Conservation (phyloP, 2,888 invertebrate species). For the Camptogramma bilineatum region DNA sequence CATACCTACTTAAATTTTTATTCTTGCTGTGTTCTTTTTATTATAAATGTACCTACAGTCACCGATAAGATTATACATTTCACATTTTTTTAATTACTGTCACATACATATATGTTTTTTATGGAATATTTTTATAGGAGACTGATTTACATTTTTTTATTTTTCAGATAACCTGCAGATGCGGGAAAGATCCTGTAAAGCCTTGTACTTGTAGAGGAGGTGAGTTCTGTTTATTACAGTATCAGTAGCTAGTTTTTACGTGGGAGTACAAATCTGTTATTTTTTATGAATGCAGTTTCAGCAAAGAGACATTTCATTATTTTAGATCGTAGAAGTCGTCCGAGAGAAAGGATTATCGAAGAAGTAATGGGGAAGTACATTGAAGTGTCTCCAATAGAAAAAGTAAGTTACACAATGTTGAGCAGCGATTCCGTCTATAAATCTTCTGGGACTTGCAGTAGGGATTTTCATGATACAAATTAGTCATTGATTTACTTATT, state of each 20-base stretch:
- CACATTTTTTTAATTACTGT: too few relatives aligned
- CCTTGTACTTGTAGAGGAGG: constrained; percentile 55
- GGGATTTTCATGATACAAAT: constrained; percentile 17
- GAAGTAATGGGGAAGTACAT: constrained; percentile 69
- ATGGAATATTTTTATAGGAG: neutral
- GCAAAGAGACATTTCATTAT: constrained; percentile 47
- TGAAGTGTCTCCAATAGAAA: constrained; percentile 60
- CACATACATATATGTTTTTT: too few relatives aligned
- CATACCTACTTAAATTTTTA: too few relatives aligned
- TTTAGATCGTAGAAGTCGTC: constrained; percentile 65
- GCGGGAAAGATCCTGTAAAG: constrained; percentile 42
- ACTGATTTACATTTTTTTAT: constrained; percentile 10
- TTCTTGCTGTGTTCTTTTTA: too few relatives aligned
- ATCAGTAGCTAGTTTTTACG: constrained; percentile 45
- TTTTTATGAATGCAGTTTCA: constrained; percentile 3
- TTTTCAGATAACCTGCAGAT: constrained; percentile 54
- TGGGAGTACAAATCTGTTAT: constrained; percentile 63
- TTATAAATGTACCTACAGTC: too few relatives aligned
- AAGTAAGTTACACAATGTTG: constrained; percentile 65
- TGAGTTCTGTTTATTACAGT: constrained; percentile 45
- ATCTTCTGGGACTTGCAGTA: constrained; percentile 22
- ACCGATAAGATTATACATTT: too few relatives aligned
- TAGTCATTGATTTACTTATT: constrained; percentile 4
- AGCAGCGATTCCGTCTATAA: constrained; percentile 46
- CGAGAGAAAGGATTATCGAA: constrained; percentile 65